Percentiles rank a stretch among this genome's conserved stretches.
Evolutionary conservation across 2,888 invertebrate species (phyloP).

Genomic region (Andrena marginata): DNA sequence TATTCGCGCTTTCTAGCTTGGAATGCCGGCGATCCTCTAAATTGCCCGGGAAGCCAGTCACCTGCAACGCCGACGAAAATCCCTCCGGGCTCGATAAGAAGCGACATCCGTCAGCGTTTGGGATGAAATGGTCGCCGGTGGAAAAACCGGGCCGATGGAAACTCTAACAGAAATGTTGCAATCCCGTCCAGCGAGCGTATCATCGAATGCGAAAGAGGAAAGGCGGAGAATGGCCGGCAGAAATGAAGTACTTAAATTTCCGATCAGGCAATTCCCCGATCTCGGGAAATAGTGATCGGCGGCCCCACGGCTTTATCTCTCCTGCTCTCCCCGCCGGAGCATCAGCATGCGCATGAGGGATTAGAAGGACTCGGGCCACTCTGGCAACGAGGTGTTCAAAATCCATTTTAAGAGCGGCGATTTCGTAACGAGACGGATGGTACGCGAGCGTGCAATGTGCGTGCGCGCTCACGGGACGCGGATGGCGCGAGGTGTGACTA

Average conservation of each 20-base stretch:
- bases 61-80: background rate
- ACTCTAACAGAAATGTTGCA: background rate
- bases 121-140: background rate
- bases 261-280: background rate
- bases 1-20: slow-evolving; percentile 58
- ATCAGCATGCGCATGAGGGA: slow-evolving; percentile 29
- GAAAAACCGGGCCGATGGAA: background rate
- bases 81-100: background rate
- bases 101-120: background rate
- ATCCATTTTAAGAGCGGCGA: slow-evolving; percentile 58
- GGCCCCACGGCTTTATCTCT: background rate
- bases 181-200: background rate
- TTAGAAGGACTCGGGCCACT: background rate
- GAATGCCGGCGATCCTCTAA: slow-evolving; percentile 30
- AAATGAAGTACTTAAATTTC: slow-evolving; percentile 17
- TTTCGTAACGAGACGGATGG: slow-evolving; percentile 54
- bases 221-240: too few species aligned
- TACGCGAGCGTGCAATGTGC: slow-evolving; percentile 10
- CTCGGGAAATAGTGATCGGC: background rate
- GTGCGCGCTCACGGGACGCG: slow-evolving; percentile 34
- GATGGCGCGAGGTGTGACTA: slow-evolving; percentile 62
- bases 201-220: background rate
- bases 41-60: background rate
- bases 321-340: background rate
- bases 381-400: slow-evolving; percentile 21